Percentiles rank a stretch among this genome's conserved stretches.
Conservation (phyloP, 2,797 vertebrate species). For the Neopelma chrysocephalum region DNA sequence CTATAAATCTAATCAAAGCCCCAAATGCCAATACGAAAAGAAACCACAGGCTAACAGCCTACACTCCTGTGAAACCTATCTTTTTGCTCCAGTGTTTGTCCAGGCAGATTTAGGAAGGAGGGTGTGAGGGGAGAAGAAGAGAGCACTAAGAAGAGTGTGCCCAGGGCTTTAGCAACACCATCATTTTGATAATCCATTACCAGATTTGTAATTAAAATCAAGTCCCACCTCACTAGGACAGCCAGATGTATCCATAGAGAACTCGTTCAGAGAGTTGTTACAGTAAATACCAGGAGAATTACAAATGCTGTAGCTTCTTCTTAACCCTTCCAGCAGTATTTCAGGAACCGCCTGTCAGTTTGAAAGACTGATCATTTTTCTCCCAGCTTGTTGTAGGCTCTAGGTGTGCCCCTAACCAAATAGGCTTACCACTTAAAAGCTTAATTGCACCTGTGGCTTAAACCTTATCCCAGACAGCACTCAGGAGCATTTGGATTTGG, state of each 20-base stretch:
- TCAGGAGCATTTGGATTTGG: slow-evolving; percentile 39
- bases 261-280: slow-evolving; percentile 12
- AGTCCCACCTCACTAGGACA: slow-evolving; percentile 33
- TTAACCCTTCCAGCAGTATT: slow-evolving; percentile 56
- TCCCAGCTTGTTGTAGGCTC: slow-evolving; percentile 27
- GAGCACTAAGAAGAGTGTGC: background rate
- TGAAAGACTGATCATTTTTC: slow-evolving; percentile 23
- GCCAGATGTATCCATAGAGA: background rate
- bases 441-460: slow-evolving; percentile 65
- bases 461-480: slow-evolving; percentile 59
- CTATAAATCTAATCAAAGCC: slow-evolving; percentile 12
- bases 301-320: slow-evolving; percentile 20
- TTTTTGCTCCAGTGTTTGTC: background rate
- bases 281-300: slow-evolving; percentile 56
- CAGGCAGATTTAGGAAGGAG: background rate
- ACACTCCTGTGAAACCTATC: background rate
- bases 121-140: background rate
- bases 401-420: slow-evolving; percentile 58
- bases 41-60: slow-evolving; percentile 7
- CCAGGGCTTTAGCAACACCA: background rate
- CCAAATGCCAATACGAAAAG: background rate
- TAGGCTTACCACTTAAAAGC: slow-evolving; percentile 55
- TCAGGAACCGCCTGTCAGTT: slow-evolving; percentile 27
- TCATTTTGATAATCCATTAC: slow-evolving; percentile 36
- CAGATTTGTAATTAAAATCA: slow-evolving; percentile 34